phyloP scores from a whole-genome alignment of 2,113 vertebrate genomes.

The Romanogobio albipinnatus region DNA sequence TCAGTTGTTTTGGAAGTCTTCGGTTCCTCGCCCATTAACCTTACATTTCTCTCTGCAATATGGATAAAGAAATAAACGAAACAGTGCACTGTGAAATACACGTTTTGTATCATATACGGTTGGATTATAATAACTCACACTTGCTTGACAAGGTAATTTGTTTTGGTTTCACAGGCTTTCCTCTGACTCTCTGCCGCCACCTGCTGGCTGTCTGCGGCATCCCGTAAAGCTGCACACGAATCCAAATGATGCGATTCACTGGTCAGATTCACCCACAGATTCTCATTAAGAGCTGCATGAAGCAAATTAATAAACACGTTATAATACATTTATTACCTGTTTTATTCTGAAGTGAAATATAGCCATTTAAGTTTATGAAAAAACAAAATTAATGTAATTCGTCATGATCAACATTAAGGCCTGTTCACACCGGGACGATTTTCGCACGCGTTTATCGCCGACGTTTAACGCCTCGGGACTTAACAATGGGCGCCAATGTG shows the following conservation, averaged over 20 bases:
- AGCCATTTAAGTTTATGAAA: neutral
- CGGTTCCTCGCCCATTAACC: neutral
- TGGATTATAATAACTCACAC: slow-evolving; percentile 43
- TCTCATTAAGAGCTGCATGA: slow-evolving; percentile 15
- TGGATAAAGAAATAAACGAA: neutral
- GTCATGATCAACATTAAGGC: too few species aligned
- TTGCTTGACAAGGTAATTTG: slow-evolving; percentile 41
- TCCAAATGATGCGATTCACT: slow-evolving; percentile 26
- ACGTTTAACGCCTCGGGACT: too few species aligned
- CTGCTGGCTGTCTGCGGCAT: slow-evolving; percentile 36
- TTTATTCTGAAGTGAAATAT: neutral
- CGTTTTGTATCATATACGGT: neutral
- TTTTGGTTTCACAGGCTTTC: slow-evolving; percentile 48
- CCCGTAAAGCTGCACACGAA: slow-evolving; percentile 38
- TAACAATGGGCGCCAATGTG: too few species aligned
- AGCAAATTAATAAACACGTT: neutral
- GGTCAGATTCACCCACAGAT: slow-evolving; percentile 28
- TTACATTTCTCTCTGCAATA: slow-evolving; percentile 34
- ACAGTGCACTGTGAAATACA: neutral
- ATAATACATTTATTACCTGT: neutral
- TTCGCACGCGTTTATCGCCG: too few species aligned
- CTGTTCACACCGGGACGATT: too few species aligned
- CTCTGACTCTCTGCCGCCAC: slow-evolving; percentile 42
- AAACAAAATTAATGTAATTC: too few species aligned
- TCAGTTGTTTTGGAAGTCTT: neutral